A percentile compares a stretch with the other conserved stretches of the same genome.
Evolutionary conservation across 2,113 vertebrate species (phyloP).

Genomic region (Cynopterus brachyotis): DNA sequence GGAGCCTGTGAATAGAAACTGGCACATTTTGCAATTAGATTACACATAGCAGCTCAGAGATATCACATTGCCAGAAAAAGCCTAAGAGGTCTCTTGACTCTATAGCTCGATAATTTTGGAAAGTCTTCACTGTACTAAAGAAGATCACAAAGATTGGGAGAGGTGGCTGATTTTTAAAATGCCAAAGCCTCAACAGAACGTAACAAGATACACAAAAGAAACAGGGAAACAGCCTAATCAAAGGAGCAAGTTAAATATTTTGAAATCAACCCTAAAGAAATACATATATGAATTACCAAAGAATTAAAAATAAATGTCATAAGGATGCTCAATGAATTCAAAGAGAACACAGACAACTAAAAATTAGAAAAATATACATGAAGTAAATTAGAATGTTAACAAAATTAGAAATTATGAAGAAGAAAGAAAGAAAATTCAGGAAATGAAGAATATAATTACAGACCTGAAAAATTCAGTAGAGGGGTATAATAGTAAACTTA

Average conservation of each 20-base stretch:
- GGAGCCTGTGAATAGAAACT: neutral
- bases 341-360: neutral
- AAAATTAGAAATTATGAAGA: neutral
- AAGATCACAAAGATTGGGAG: neutral
- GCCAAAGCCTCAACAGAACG: neutral
- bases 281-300: neutral
- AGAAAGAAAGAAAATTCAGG: neutral
- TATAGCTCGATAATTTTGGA: neutral
- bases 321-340: neutral
- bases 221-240: neutral
- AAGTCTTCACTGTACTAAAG: neutral
- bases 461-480: neutral
- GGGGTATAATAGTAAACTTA: neutral
- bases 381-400: neutral
- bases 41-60: neutral
- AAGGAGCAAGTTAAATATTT: constrained; percentile 27
- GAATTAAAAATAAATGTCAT: neutral
- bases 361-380: neutral
- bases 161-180: neutral
- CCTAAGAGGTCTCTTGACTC: neutral
- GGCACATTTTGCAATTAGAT: neutral
- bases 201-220: neutral
- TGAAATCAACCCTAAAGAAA: neutral
- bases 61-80: neutral
- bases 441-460: neutral